phyloP scores from a whole-genome alignment of 2,797 vertebrate species.

The Eulemur mongoz region DNA sequence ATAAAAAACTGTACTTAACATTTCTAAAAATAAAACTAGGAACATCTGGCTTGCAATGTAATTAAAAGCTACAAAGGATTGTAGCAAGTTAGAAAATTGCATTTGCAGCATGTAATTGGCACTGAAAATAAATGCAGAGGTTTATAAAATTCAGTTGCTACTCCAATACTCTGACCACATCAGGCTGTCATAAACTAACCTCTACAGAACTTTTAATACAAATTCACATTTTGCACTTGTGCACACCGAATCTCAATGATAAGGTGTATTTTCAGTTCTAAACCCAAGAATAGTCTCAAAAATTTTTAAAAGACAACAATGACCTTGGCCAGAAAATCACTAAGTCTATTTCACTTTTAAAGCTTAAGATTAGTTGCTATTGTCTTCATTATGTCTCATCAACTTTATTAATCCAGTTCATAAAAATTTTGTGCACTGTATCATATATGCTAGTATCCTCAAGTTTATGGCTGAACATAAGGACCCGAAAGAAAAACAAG shows the following conservation, averaged over 20 bases:
- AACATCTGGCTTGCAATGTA: neutral
- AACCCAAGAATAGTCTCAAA: neutral
- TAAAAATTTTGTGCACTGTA: neutral
- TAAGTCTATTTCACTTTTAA: neutral
- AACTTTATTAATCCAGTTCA: neutral
- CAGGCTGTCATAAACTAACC: neutral
- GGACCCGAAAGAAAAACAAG: neutral
- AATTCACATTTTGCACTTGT: neutral
- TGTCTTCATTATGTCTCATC: neutral
- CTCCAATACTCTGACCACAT: neutral
- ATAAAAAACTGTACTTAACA: neutral
- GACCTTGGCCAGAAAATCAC: neutral
- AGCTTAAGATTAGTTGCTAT: neutral
- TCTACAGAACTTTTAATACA: neutral
- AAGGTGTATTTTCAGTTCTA: constrained; percentile 1
- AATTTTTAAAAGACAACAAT: neutral
- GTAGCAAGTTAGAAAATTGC: constrained; percentile 10
- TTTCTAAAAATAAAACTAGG: constrained; percentile 51
- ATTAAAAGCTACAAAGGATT: constrained; percentile 36
- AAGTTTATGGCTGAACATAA: neutral
- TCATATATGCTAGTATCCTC: neutral
- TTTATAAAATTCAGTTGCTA: constrained; percentile 20
- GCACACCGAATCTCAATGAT: neutral
- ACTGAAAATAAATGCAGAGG: constrained; percentile 22
- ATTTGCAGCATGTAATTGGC: neutral